Evolutionary conservation across 2,888 invertebrate species (phyloP).

Genomic region (Rhogogaster chlorosoma): DNA sequence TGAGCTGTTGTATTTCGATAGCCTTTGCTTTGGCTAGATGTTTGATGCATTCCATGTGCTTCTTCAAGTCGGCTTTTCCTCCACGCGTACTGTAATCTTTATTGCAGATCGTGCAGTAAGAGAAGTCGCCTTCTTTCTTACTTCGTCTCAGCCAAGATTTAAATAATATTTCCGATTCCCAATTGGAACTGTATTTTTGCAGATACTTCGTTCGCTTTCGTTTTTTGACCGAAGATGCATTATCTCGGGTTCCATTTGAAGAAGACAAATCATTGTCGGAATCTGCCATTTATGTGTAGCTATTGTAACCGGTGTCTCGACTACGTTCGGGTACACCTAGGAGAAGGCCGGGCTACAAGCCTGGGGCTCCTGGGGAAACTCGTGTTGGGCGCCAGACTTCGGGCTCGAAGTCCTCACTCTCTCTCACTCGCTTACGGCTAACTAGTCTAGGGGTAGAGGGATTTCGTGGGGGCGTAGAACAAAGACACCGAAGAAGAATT

Average conservation of each 20-base stretch:
- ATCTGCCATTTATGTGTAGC: neutral
- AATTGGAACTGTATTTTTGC: neutral
- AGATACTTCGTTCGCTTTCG: neutral
- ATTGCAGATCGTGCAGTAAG: neutral
- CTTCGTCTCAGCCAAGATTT: neutral
- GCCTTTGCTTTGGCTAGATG: neutral
- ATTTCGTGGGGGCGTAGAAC: too few relatives aligned
- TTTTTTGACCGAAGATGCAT: neutral
- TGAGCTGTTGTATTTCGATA: neutral
- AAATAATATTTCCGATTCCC: neutral
- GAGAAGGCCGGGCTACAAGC: too few relatives aligned
- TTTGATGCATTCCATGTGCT: neutral
- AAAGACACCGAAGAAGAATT: too few relatives aligned
- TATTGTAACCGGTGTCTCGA: too few relatives aligned
- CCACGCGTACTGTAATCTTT: neutral
- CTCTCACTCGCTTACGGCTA: too few relatives aligned
- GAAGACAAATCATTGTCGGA: neutral
- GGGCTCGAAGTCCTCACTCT: too few relatives aligned
- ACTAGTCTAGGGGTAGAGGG: too few relatives aligned
- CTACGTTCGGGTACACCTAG: too few relatives aligned
- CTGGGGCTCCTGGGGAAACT: too few relatives aligned
- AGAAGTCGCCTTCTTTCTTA: neutral
- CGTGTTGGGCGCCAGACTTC: too few relatives aligned
- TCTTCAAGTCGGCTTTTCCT: neutral
- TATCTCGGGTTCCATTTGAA: neutral